A percentile compares a stretch with the other conserved stretches of the same genome.
phyloP scores from a whole-genome alignment of 1,140 invertebrate genomes.

The Brachionus manjavacas region DNA sequence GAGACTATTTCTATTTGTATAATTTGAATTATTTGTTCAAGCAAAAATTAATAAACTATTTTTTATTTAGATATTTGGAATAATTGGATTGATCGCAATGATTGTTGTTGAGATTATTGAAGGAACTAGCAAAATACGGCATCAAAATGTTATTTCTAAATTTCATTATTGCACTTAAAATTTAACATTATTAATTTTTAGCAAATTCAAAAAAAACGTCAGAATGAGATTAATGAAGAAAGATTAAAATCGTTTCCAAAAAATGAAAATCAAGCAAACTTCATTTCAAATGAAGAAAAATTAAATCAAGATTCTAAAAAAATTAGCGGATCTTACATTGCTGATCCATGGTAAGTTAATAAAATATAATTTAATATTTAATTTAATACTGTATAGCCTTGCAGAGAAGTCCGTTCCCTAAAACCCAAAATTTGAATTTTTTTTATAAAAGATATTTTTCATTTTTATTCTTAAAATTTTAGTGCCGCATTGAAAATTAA shows the following conservation, averaged over 20 bases:
- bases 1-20: constrained; percentile 29
- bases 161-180: background rate
- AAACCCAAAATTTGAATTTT: too few relatives aligned
- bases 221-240: background rate
- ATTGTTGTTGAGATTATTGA: background rate
- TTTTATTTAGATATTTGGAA: background rate
- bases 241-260: background rate
- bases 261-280: background rate
- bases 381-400: too few relatives aligned
- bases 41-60: background rate
- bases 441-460: too few relatives aligned
- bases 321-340: background rate
- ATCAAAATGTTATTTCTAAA: background rate
- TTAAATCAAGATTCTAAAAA: background rate
- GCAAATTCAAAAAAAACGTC: background rate
- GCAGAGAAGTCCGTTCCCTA: too few relatives aligned
- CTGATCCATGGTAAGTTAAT: background rate
- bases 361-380: too few relatives aligned
- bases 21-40: background rate
- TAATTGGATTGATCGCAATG: background rate
- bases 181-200: background rate
- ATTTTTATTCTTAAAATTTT: too few relatives aligned
- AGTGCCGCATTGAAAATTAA: too few relatives aligned
- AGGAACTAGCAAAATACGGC: background rate
- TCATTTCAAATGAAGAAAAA: background rate